Base-by-base conservation (phyloP, 2,113 vertebrate species). In the Jaculus jaculus region DNA sequence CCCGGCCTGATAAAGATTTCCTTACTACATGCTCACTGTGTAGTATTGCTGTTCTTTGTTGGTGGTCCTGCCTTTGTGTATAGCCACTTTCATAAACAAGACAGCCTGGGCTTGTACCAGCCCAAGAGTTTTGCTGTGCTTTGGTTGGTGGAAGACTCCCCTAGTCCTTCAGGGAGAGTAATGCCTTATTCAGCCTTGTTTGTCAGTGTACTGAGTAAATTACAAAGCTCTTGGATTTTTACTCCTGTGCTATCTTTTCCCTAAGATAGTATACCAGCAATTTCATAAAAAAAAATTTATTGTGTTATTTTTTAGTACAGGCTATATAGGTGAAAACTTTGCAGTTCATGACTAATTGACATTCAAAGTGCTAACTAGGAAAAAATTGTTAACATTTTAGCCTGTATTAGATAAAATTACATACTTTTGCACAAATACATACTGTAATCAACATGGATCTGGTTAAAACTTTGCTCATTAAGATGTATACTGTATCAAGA, bases 1-100 rank as follows among this genome's bases (percentile, higher is more conserved):
- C n/a, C n/a, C n/a, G n/a, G n/a, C n/a, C n/a, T 93, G 77, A 32
- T 54, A 32, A 95, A 79, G 30, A 39, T 8, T 84, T 85, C 84
- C 20, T 37, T 54, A 54, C 54, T 54, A 54, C 54, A 16, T 54
- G 54, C 54, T 58, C 30, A 74, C 1, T 61, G 5, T 5, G 34
- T 12, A 23, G 20, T 65, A 34, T 11, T 91, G 21, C 34, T n/a
- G 3, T 17, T n/a, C 23, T 94, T 89, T 39, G 34, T 83, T 42
- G 11, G 18, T 16, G 28, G 0, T 90, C 58, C 11, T 28, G 1
- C 20, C 32, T 82, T 28, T 16, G 17, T 51, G 3, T 58, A 34
- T 54, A 78, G 9, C n/a, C 16, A 21, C 12, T 32, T 26, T 79
- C 47, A 3, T 82, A 78, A 54, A 72, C 37, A 61, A 47, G 20